A percentile compares a stretch with the other conserved stretches of the same genome.
phyloP scores from a whole-genome alignment of 1,140 invertebrate species.

The Phymorhynchus buccinoides region DNA sequence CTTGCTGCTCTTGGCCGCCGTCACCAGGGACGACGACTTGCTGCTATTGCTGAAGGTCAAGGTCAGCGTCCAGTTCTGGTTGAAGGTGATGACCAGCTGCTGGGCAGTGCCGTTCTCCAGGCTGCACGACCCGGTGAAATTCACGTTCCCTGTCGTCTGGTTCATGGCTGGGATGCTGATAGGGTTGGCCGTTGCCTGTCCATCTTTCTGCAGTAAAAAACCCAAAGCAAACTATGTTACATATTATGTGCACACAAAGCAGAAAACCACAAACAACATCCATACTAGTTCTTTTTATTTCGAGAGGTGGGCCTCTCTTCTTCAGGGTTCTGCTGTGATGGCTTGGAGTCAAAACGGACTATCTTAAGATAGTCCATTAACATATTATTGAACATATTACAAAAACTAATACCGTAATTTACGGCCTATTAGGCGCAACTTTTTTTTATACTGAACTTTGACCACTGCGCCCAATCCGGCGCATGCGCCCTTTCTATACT shows the following conservation, averaged over 20 bases:
- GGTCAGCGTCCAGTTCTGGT: conserved; percentile 1
- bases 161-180: background rate
- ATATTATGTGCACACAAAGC: no score
- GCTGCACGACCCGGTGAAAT: background rate
- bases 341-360: no score
- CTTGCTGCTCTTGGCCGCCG: background rate
- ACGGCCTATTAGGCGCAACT: no score
- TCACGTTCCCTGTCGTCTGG: background rate
- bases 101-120: background rate
- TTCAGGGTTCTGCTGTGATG: no score
- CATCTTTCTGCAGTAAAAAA: background rate
- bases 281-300: no score
- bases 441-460: no score
- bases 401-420: no score
- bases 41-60: background rate
- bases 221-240: background rate
- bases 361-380: no score
- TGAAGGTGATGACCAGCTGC: conserved; percentile 26
- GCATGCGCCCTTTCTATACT: no score
- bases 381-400: no score
- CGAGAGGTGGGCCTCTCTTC: no score
- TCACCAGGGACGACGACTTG: background rate
- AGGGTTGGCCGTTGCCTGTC: background rate
- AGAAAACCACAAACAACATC: background rate
- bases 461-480: no score